Percentiles rank a stretch among this genome's conserved stretches.
phyloP scores from a whole-genome alignment of 2,113 vertebrate genomes.

The Rhabdornis inornatus region DNA sequence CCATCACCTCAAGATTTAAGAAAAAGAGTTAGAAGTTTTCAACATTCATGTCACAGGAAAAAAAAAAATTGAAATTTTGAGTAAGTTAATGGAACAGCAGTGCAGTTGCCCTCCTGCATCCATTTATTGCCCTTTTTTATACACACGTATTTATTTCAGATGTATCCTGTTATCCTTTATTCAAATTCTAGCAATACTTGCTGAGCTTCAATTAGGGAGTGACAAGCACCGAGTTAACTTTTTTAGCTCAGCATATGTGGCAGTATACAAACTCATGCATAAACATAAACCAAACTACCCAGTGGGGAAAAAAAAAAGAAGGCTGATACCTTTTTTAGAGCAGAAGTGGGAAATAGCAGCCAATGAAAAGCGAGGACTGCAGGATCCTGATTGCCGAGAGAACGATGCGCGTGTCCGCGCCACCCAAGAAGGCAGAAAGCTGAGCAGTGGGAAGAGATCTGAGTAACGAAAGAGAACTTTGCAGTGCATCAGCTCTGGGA shows the following conservation, averaged over 20 bases:
- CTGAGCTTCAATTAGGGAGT: background rate
- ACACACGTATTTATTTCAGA: background rate
- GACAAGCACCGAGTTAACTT: background rate
- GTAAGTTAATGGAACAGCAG: background rate
- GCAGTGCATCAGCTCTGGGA: slow-evolving; percentile 27
- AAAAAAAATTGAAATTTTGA: background rate
- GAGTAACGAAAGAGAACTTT: slow-evolving; percentile 47
- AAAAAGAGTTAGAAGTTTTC: background rate
- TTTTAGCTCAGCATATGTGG: slow-evolving; percentile 43
- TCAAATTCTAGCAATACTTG: background rate
- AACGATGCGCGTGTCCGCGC: background rate
- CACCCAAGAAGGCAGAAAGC: background rate
- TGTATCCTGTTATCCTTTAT: background rate
- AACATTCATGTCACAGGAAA: background rate
- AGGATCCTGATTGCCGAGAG: background rate
- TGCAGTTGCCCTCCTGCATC: background rate
- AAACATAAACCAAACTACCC: slow-evolving; percentile 18
- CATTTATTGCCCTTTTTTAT: background rate
- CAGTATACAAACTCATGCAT: slow-evolving; percentile 30
- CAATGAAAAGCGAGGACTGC: background rate
- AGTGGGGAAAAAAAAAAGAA: background rate
- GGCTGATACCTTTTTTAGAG: slow-evolving; percentile 8
- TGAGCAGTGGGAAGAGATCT: slow-evolving; percentile 10
- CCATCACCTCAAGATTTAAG: background rate
- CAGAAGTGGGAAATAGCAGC: background rate